These are phyloP conservation scores for Botia kubotai DNA, from an alignment of 2,797 vertebrate species.

Conservation along the genomic window DNA sequence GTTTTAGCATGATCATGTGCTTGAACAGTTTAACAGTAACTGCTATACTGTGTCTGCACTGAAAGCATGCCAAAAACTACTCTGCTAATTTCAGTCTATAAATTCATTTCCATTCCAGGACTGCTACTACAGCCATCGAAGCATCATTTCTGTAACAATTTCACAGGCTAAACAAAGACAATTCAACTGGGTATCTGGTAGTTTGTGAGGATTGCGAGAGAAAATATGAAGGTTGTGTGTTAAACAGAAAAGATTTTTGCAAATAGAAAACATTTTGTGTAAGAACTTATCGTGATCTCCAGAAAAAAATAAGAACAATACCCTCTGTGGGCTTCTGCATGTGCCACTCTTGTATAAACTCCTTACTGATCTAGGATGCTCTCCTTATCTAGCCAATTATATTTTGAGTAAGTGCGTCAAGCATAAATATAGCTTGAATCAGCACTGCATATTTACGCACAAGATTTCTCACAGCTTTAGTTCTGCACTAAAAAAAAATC, in stretches of 20 bases:
- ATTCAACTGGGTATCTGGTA: background rate
- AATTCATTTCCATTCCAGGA: background rate
- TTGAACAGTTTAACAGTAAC: background rate
- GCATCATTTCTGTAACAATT: too few relatives aligned
- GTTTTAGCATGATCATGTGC: background rate
- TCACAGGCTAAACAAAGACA: background rate
- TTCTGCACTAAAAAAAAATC: background rate
- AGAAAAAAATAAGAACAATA: too few relatives aligned
- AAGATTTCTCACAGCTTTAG: background rate
- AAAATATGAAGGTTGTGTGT: too few relatives aligned
- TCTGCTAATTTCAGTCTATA: background rate
- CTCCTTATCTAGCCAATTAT: background rate
- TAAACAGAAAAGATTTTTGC: too few relatives aligned
- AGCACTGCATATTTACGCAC: background rate
- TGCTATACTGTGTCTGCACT: background rate
- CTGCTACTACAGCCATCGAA: background rate
- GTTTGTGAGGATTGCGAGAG: too few relatives aligned
- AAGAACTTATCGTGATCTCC: too few relatives aligned
- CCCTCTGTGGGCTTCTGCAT: background rate
- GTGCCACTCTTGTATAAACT: background rate
- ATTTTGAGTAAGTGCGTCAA: background rate
- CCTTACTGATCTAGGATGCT: background rate
- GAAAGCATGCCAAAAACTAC: background rate
- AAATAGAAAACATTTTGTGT: too few relatives aligned
- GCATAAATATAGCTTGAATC: background rate